These are phyloP conservation scores for Drosophila infuscata DNA, from an alignment of 2,888 invertebrate genomes.

Conservation along the genomic window DNA sequence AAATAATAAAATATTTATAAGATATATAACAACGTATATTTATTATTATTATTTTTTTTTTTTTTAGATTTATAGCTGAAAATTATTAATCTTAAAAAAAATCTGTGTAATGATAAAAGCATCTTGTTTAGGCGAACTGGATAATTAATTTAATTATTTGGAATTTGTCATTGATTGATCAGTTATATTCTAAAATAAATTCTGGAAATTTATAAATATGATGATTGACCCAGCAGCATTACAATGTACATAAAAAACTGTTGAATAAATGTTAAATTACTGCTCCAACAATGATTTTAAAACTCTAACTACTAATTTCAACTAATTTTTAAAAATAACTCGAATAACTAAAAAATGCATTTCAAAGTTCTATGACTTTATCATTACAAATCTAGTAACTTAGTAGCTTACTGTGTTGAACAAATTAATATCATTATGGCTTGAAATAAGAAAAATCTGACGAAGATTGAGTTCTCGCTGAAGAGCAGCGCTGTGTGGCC, in stretches of 20 bases:
- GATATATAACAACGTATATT: no score
- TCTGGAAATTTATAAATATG: not conserved
- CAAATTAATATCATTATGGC: not conserved
- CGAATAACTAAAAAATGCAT: not conserved
- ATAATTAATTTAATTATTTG: not conserved
- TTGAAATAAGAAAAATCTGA: not conserved
- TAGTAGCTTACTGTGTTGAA: not conserved
- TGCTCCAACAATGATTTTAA: not conserved
- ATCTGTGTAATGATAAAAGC: not conserved
- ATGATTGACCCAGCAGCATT: not conserved
- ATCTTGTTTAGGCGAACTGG: not conserved
- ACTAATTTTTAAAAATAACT: not conserved
- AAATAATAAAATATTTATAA: no score
- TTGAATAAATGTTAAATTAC: not conserved
- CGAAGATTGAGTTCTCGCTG: conserved; percentile 1
- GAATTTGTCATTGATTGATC: not conserved
- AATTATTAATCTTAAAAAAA: not conserved
- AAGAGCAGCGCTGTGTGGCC: not conserved
- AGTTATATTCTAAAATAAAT: not conserved
- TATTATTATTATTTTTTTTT: no score
- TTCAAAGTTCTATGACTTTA: not conserved
- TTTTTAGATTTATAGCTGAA: not conserved
- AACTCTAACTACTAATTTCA: not conserved
- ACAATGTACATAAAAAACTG: no score
- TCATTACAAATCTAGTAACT: not conserved